Conservation (phyloP, 2,888 invertebrate genomes). For the Aphrophora alni region DNA sequence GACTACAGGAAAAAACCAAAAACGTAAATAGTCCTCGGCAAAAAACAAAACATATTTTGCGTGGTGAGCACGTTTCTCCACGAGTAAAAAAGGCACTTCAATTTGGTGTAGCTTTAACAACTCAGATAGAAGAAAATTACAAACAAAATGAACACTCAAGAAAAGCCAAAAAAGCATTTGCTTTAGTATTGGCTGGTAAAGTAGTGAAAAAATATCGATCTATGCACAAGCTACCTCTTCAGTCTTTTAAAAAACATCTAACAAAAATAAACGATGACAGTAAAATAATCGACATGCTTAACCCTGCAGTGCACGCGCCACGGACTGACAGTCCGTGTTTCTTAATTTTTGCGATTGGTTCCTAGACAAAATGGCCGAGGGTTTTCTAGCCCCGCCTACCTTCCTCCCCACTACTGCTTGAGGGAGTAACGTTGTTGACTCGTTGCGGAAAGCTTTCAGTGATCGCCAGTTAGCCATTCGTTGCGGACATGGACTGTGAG, state of each 20-base stretch:
- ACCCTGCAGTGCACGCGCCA: no score
- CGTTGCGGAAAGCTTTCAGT: no score
- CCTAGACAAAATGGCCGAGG: no score
- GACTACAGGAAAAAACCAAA: constrained; percentile 15
- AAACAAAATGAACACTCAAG: constrained; percentile 8
- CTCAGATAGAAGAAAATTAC: constrained; percentile 17
- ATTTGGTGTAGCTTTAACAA: constrained; percentile 14
- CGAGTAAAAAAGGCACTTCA: background rate
- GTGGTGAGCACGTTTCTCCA: constrained; percentile 16
- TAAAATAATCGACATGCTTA: background rate
- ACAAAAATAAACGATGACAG: no score
- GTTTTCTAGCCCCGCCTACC: no score
- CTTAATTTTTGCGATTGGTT: no score
- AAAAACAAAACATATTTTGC: constrained; percentile 17
- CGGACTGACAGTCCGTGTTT: no score
- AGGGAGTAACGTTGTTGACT: no score
- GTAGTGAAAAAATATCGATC: background rate
- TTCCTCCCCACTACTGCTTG: no score
- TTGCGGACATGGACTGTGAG: no score
- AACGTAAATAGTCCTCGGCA: constrained; percentile 16
- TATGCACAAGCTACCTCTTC: constrained; percentile 2
- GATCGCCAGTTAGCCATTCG: no score
- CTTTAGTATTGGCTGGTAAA: constrained; percentile 3
- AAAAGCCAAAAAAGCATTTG: constrained; percentile 15
- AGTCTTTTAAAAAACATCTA: constrained; percentile 9